Percentiles rank a stretch among this genome's conserved stretches.
phyloP scores from a whole-genome alignment of 2,888 invertebrate species.

The Mimumesa dahlbomi region DNA sequence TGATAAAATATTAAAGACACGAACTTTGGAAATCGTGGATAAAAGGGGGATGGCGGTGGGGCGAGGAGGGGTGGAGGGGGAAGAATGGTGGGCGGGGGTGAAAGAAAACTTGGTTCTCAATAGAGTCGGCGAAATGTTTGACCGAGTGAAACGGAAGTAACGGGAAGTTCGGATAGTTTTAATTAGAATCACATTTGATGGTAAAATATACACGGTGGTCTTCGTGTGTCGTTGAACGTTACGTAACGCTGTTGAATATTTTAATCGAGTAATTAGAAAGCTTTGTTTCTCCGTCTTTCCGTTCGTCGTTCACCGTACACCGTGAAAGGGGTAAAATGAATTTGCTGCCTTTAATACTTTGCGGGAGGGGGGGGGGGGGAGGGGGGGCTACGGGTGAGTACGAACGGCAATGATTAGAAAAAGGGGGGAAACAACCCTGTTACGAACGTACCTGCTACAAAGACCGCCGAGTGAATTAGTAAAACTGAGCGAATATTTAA shows the following conservation, averaged over 20 bases:
- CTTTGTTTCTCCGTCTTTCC: background rate
- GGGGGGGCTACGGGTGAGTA: background rate
- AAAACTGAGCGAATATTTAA: conserved; percentile 16
- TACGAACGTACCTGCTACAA: background rate
- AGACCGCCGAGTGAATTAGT: background rate
- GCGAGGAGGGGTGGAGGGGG: no score
- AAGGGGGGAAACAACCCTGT: background rate
- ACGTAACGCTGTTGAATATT: conserved; percentile 19
- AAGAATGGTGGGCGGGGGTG: no score
- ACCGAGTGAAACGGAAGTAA: background rate
- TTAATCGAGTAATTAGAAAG: conserved; percentile 30
- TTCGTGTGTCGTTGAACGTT: no score
- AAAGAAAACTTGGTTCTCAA: no score
- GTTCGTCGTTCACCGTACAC: background rate
- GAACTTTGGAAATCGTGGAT: no score
- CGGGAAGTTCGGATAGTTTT: background rate
- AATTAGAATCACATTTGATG: conserved; percentile 15
- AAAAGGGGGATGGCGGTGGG: no score
- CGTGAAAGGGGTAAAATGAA: conserved; percentile 7
- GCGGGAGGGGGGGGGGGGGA: no score
- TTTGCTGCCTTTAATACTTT: conserved; percentile 1
- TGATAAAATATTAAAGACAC: no score
- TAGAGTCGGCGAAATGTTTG: no score
- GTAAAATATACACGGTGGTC: conserved; percentile 3
- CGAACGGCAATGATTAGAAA: conserved; percentile 17